Evolutionary conservation across 2,113 vertebrate genomes (phyloP), one percentile per base, ranked within the genome.

Genomic region (Xiphias gladius): DNA sequence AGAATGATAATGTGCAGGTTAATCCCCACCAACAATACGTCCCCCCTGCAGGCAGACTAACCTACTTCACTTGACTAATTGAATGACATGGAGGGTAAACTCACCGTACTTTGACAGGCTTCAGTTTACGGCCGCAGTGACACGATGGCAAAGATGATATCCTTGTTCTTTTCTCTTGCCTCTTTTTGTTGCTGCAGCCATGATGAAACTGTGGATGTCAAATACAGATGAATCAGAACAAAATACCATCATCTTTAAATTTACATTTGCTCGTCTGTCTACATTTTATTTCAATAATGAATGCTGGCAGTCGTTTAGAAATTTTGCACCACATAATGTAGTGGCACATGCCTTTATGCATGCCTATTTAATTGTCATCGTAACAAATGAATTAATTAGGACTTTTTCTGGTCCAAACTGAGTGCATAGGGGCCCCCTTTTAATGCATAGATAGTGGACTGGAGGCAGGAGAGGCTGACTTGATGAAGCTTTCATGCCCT

Each of bases 1-100:
- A 86, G 67, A 86, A 8, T 43, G 81, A 87, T 91, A 88, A 81
- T 63, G 61, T 77, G 82, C 73, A 86, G 75, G 79, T 88, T 79
- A 86, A 92, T 81, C 86, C 80, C 65, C 73, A 19, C n/a, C 52
- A 63, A 85, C 67, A 91, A 76, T 79, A 35, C 41, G 8, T 32
- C 20, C 70, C 3, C 26, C 50, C 55, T 66, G 55, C 70, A 80
- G 80, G 70, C 86, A 57, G 41, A 82, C 73, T 79, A 41, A 84
- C 24, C 72, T 43, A 37, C 57, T 86, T 84, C 55, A 68, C 55
- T 80, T 84, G 17, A 73, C 70, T 87, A 81, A 89, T 59, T 81
- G 54, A 85, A 4, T 68, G 82, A 84, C 14, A 17, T n/a, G 22
- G 22, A 75, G 68, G 57, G 22, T 59, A 16, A 52, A 43, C 70